Evolutionary conservation across 1,140 invertebrate species (phyloP), one percentile per base, ranked within the genome.

Genomic region (Hydropsyche tenuis): DNA sequence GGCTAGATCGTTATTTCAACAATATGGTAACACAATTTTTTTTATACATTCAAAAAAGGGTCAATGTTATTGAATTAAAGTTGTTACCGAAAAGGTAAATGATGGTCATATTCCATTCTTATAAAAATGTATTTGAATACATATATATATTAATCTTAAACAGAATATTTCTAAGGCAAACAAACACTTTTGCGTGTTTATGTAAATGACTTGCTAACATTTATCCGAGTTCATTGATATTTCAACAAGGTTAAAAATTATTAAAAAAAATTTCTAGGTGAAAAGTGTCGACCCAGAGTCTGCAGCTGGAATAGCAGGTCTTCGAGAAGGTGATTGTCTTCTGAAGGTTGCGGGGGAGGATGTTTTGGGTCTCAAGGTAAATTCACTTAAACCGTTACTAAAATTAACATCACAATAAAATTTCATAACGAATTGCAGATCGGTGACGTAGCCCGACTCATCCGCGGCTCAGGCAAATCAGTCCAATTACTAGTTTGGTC

Each of bases 251-350:
- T n/a, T n/a, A n/a, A n/a, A n/a, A n/a, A n/a, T n/a, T n/a, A n/a
- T n/a, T n/a, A n/a, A 37, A 37, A 3, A 37, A 37, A 37, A 25
- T 12, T 60, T 60, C 64, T 77, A 83, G 82, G 81, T 85, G 22
- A 85, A 81, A 77, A 83, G 81, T 22, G 86, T 88, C 16, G 86
- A 87, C 30, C 70, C 64, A 0, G 82, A 81, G 45, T 85, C 86
- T 20, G 82, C 85, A 23, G 86, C 87, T 14, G 79, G 83, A 20
- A 77, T 74, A 23, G 82, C 85, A 16, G 87, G 87, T 22, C 78
- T 89, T 14, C 80, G 80, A 72, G 79, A 85, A 46, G 90, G 90
- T 14, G 90, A 91, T 79, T 91, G 89, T 80, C 79, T 91, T 51
- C 70, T 77, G 16, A 25, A 82, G 80, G 86, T 91, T n/a, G 88